These are phyloP conservation scores for Atethmia centrago DNA, from an alignment of 2,888 invertebrate genomes.

Conservation along the genomic window DNA sequence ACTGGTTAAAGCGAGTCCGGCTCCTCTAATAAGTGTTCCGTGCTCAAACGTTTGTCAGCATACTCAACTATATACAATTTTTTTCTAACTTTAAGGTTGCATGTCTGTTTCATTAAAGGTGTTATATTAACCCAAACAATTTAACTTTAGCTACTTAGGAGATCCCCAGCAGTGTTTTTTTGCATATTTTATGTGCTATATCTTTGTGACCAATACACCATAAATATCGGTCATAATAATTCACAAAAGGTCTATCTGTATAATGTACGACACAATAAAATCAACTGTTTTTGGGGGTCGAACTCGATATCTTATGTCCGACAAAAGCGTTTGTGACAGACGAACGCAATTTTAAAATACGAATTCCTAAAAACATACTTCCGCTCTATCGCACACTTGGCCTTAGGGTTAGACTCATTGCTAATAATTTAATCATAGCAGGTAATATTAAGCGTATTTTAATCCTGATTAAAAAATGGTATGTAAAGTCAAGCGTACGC, in stretches of 20 bases:
- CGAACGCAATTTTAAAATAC: too few species aligned
- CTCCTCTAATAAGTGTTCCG: too few species aligned
- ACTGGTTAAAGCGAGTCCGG: neutral
- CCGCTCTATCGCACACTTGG: too few species aligned
- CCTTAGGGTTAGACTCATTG: too few species aligned
- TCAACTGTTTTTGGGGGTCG: neutral
- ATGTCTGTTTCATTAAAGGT: neutral
- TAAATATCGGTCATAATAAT: neutral
- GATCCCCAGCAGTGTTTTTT: neutral
- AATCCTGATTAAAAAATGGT: too few species aligned
- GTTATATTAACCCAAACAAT: too few species aligned
- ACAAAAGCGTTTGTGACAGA: neutral
- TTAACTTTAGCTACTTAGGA: neutral
- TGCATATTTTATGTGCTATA: neutral
- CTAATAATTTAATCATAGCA: too few species aligned
- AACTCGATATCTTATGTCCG: neutral
- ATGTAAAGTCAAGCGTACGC: too few species aligned
- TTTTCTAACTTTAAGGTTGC: neutral
- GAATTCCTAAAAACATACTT: too few species aligned
- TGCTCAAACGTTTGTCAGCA: neutral
- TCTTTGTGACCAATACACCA: neutral
- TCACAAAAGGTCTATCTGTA: neutral
- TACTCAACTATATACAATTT: neutral
- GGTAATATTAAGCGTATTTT: too few species aligned
- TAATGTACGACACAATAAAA: neutral